Base-by-base conservation (phyloP, 1,140 invertebrate species). In the Macrosteles quadrilineatus region DNA sequence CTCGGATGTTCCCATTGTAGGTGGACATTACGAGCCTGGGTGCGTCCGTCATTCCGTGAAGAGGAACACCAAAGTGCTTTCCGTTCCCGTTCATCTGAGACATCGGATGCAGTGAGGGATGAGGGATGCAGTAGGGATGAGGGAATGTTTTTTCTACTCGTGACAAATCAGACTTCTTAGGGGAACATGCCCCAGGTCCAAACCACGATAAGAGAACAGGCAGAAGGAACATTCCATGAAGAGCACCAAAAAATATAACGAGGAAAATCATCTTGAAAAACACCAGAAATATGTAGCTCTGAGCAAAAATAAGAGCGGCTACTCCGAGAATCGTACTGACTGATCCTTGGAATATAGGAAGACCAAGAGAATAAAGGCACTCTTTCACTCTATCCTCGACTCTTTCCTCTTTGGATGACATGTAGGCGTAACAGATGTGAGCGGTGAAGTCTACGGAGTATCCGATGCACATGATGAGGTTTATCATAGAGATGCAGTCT, bases 241-340 rank as follows among this genome's bases (percentile, higher is more conserved):
- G 87, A 0, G 95, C 92, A 29, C 96, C 97, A 73, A 98, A 94
- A 77, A 96, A 90, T 72, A 98, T 96, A 0, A 98, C 96, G 68
- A 98, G 84, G 80, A 98, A 97, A 19, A 98, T 95, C 86, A 98
- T 98, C 82, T 98, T 98, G 82, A 98, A 98, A 86, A 98, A 98
- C 0, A 97, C 96, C n/a, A 95, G 84, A 79, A 98, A 98, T 57
- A 98, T 97, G 77, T 98, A 98, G 72, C 96, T 98, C 65, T 95
- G 90, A 0, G 96, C 96, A 36, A 97, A 83, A 1, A 95, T 83
- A 0, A 99, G 80, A 0, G 95, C 93, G 0, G 94, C 82, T 6
- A 98, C 90, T 59, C 96, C 96, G 0, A 98, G 81, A 29, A 98
- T 93, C 0, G 97, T 98, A 6, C 95, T 98, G 0, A 93, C 83